Evolutionary conservation across 2,113 vertebrate genomes (phyloP).

Genomic region (Xenopus tropicalis): UCB_Xtro_10.0 CM004444.2:135607001-135607500

Average conservation of each 20-base stretch:
- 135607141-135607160: slow-evolving; percentile 37
- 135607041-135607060: no score
- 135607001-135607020: no score
- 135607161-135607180: slow-evolving; percentile 27
- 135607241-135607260: slow-evolving; percentile 14
- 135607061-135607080: neutral
- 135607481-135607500: no score
- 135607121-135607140: slow-evolving; percentile 27
- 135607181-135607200: neutral
- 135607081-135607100: slow-evolving; percentile 30
- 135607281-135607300: slow-evolving; percentile 32
- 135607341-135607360: neutral
- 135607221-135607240: slow-evolving; percentile 30
- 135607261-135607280: slow-evolving; percentile 17
- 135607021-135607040: no score
- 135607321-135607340: neutral
- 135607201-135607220: neutral
- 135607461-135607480: no score
- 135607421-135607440: no score
- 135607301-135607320: slow-evolving; percentile 4
- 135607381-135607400: no score
- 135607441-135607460: no score
- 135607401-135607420: no score
- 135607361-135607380: neutral
- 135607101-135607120: slow-evolving; percentile 24